Base-by-base conservation (phyloP, 2,888 invertebrate genomes). In the Zelleria hepariella region DNA sequence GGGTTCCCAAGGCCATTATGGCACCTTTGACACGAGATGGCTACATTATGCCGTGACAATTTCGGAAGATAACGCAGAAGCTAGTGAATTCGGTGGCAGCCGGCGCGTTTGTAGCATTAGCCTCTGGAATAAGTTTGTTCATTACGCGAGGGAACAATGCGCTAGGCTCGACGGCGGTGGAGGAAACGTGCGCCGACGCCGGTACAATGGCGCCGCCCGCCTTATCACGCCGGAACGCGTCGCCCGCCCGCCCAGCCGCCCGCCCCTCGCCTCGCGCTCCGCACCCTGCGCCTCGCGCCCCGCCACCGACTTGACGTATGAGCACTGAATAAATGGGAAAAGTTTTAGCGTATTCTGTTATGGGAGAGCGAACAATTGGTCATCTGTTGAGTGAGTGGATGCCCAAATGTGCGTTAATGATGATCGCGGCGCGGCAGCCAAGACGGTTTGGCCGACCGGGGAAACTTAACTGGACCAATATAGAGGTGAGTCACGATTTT, bases 111-210 rank as follows among this genome's bases (percentile, higher is more conserved):
- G 77, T 77, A 73, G 82, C 69, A 81, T 87, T 85, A 86, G 85
- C 79, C 72, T 74, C 73, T 74, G 78, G 82, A 86, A 83, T 84
- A 88, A 88, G 86, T 88, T 88, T 81, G 85, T 88, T 88, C 88
- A 88, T 88, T 88, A 88, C 82, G 72, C 69, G 67, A 67, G 78
- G 68, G 81, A 87, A 86, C 88, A 86, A 87, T 75, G 75, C 79
- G 69, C 81, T 80, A 81, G 87, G 86, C 87, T 80, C 83, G 84
- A 72, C 85, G 82, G 80, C 80, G 77, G 78, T 72, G 75, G 79
- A 86, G 87, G 87, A 87, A 88, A 87, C 86, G 85, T 87, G 87
- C 86, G 87, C 85, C 84, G 83, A 86, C 86, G 88, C 85, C 78
- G 80, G 75, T 71, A 88, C 87, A 88, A 88, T 83, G 69, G 82